A percentile compares a stretch with the other conserved stretches of the same genome.
Conservation (phyloP, 2,888 invertebrate species). For the Drosophila stalkeri region DNA sequence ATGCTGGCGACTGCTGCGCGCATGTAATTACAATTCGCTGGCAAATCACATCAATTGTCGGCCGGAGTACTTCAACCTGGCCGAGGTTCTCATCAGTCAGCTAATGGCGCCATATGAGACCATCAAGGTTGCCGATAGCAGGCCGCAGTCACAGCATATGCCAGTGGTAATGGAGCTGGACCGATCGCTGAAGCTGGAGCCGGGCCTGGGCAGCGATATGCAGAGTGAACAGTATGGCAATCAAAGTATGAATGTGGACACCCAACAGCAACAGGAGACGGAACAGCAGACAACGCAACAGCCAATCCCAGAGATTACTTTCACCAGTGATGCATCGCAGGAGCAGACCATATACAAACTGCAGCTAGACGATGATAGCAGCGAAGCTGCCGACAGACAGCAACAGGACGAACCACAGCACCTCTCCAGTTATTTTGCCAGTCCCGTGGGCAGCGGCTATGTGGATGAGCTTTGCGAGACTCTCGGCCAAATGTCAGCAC, state of each 20-base stretch:
- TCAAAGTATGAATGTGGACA: slow-evolving; percentile 15
- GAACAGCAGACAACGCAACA: slow-evolving; percentile 15
- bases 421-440: slow-evolving; percentile 79
- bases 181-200: slow-evolving; percentile 51
- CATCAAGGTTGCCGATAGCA: slow-evolving; percentile 65
- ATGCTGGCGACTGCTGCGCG: slow-evolving; percentile 82
- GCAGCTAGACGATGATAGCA: slow-evolving; percentile 74
- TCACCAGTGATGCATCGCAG: slow-evolving; percentile 31
- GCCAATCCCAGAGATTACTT: slow-evolving; percentile 27
- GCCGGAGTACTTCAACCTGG: slow-evolving; percentile 82
- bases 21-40: slow-evolving; percentile 81
- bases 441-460: slow-evolving; percentile 69
- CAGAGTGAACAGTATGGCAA: slow-evolving; percentile 39
- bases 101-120: slow-evolving; percentile 83
- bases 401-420: slow-evolving; percentile 50
- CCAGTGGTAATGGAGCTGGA: slow-evolving; percentile 68
- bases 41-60: slow-evolving; percentile 80
- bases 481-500: slow-evolving; percentile 80
- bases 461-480: slow-evolving; percentile 83
- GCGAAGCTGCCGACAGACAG: slow-evolving; percentile 41
- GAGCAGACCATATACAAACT: slow-evolving; percentile 79
- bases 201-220: slow-evolving; percentile 19
- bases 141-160: slow-evolving; percentile 15
- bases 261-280: slow-evolving; percentile 31
- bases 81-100: slow-evolving; percentile 83